Base-by-base conservation (phyloP, 2,113 vertebrate species). In the Xiphias gladius region DNA sequence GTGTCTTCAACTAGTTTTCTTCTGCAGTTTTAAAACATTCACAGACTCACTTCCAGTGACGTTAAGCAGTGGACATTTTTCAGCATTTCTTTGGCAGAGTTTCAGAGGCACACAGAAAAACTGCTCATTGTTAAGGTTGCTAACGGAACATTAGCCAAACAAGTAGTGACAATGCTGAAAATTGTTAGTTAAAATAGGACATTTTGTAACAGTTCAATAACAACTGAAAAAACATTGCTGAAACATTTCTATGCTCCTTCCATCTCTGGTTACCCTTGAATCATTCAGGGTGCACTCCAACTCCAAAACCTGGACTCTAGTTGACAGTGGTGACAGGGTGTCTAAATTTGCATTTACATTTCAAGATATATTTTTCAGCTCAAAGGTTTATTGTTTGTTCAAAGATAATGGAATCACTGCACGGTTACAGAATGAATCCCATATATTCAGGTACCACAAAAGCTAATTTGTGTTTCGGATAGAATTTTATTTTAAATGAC, bases 31-130 rank as follows among this genome's bases (percentile, higher is more conserved):
- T 68, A 7, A 76, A 24, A 32, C 2, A 52, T 55, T 26, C 55
- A 54, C 57, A 54, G 17, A 80, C 48, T 55, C 35, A 28, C 12
- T 74, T 14, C 43, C 32, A 30, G 66, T 12, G 61, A 52, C 73
- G 43, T 54, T 52, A 35, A 67, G 52, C 58, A 52, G n/a, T 22
- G 71, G 32, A 63, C 39, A 65, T 54, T 75, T 86, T 79, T 83
- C 41, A 73, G 30, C 16, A 61, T 26, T 24, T 52, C 58, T 70
- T 52, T 86, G 66, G 79, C 52, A 55, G 57, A 79, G 41, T 69
- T 79, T 79, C 64, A 81, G 50, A 59, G n/a, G 66, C 41, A 41
- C 7, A 70, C n/a, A 37, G 14, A 69, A 20, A n/a, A n/a, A 75
- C 16, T 62, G 24, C 13, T 41, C 65, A 50, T 50, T 76, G 52